Conservation (phyloP, 2,113 vertebrate species). For the Parus major region DNA sequence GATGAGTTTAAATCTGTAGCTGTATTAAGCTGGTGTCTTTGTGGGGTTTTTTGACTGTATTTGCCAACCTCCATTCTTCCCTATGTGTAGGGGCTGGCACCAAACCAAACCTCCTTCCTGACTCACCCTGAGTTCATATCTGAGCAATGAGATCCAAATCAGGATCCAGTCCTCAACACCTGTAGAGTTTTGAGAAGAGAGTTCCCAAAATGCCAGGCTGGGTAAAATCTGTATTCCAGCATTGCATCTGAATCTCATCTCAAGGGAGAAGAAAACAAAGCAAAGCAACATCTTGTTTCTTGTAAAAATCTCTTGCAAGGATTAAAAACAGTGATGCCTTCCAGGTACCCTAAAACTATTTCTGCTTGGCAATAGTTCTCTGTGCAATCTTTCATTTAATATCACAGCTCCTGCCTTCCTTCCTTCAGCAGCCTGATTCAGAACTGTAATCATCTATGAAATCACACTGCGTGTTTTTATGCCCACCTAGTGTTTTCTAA, state of each 20-base stretch:
- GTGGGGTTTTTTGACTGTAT: not conserved
- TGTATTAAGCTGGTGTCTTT: not conserved
- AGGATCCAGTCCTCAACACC: not conserved
- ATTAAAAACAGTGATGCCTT: not conserved
- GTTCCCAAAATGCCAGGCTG: not conserved
- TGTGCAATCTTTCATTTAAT: slow-evolving; percentile 21
- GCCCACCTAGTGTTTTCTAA: not conserved
- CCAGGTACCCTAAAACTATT: not conserved
- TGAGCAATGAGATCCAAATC: not conserved
- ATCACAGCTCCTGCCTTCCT: not conserved
- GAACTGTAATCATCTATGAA: not conserved
- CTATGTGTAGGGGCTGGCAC: not conserved
- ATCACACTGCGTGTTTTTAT: not conserved
- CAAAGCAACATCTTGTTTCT: slow-evolving; percentile 6
- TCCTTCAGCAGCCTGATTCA: not conserved
- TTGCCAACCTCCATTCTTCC: not conserved
- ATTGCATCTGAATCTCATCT: not conserved
- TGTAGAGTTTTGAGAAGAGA: not conserved
- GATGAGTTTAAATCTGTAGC: not conserved
- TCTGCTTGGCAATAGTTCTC: not conserved
- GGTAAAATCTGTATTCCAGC: not conserved
- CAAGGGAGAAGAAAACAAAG: slow-evolving; percentile 17
- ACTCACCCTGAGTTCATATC: not conserved
- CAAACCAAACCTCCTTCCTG: not conserved
- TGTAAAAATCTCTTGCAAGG: not conserved